Base-by-base conservation (phyloP, 2,797 vertebrate species). In the Euphonia xanthogaster region DNA sequence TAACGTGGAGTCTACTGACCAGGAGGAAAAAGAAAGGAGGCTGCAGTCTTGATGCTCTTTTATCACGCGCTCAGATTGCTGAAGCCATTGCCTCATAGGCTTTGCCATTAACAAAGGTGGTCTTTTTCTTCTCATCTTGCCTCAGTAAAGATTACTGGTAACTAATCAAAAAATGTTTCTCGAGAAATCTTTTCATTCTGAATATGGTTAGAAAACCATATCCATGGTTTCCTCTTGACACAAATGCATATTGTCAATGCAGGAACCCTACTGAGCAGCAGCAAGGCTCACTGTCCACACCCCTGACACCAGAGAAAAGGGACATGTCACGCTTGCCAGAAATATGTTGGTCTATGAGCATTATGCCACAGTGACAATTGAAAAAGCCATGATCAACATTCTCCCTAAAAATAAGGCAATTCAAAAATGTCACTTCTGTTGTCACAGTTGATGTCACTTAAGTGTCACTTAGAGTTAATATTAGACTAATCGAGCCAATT, bases 361-460 rank as follows among this genome's bases (percentile, higher is more conserved):
- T 66, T 48, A 79, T 61, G 65, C 70, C 66, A 86, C 55, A 54
- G n/a, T 8, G 6, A 73, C 88, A 62, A 80, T 1, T 39, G 77
- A 86, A 84, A 60, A 90, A 97, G 88, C 93, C 83, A 92, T 75
- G 63, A 95, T 94, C 96, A 96, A 74, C 93, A 96, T 86, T 76
- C 74, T 94, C 66, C 97, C 96, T 97, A 97, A 97, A 98, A 98
- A 97, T 96, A 97, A 96, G 80, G 94, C 93, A 96, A 97, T 93
- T 96, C 91, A 94, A 87, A 96, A 95, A 92, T 94, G 92, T 94
- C 92, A 96, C 92, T 97, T 96, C 90, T 45, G 74, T 95, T 95
- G 93, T 96, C 96, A 97, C 95, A 97, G 96, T 30, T 96, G 92
- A 95, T 96, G 94, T 95, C 90, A 90, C 74, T 90, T 96, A 77